Conservation (phyloP, 2,113 vertebrate species). For the Todiramphus chloris region DNA sequence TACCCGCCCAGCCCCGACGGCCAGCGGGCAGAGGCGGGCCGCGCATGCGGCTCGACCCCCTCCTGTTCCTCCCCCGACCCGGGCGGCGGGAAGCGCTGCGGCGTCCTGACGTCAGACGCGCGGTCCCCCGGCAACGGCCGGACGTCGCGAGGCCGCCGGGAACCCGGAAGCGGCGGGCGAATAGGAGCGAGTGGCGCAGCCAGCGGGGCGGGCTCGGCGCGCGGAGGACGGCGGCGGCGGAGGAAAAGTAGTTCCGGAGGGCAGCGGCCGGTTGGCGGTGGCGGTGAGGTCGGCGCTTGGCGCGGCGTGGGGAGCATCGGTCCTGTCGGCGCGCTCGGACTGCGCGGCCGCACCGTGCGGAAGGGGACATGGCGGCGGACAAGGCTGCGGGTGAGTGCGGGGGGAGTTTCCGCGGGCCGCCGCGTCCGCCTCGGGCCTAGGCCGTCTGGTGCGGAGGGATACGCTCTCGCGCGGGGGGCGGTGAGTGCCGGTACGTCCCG, state of each 20-base stretch:
- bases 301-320: neutral
- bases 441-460: neutral
- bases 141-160: neutral
- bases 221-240: neutral
- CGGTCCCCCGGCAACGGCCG: neutral
- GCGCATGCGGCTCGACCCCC: neutral
- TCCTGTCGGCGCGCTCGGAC: too few relatives aligned
- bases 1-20: rapidly evolving
- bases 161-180: neutral
- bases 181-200: neutral
- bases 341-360: neutral
- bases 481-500: neutral
- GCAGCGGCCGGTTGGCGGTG: neutral
- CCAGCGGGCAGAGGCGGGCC: rapidly evolving
- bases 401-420: neutral
- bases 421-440: neutral
- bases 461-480: neutral
- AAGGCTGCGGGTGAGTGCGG: constrained; percentile 73
- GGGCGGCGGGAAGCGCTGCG: too few relatives aligned
- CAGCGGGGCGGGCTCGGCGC: neutral
- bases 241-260: neutral
- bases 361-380: constrained; percentile 75
- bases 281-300: neutral
- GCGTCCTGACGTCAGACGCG: neutral
- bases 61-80: too few relatives aligned